phyloP scores from a whole-genome alignment of 1,140 invertebrate species.

The Bicyclus anynana region DNA sequence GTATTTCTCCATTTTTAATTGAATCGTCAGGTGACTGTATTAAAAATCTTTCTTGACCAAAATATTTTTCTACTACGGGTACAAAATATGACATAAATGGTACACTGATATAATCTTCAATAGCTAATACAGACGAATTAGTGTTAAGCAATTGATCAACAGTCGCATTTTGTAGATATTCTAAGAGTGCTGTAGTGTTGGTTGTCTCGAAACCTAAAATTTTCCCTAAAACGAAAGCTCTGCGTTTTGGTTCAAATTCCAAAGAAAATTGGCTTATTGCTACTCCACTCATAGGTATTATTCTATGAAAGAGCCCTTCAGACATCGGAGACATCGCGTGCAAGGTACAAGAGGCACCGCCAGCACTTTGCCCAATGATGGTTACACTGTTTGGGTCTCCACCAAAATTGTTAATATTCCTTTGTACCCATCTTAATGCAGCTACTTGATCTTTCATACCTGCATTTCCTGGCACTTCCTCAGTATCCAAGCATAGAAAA shows the following conservation, averaged over 20 bases:
- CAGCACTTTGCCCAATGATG: conserved; percentile 65
- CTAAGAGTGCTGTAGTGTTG: no score
- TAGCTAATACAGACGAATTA: no score
- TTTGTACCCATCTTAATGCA: conserved; percentile 57
- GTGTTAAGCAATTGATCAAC: no score
- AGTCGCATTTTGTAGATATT: no score
- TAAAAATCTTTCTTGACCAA: not conserved
- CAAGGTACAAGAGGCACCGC: conserved; percentile 34
- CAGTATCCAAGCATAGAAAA: conserved; percentile 74
- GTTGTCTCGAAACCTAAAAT: no score
- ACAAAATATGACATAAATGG: no score
- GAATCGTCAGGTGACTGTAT: no score
- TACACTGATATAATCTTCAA: no score
- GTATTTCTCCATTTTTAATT: no score
- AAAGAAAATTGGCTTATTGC: not conserved
- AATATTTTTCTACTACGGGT: not conserved
- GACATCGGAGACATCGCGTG: not conserved
- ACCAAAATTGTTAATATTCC: conserved; percentile 74
- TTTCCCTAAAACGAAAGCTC: no score
- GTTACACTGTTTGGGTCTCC: conserved; percentile 76
- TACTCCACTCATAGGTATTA: not conserved
- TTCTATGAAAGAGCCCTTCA: not conserved
- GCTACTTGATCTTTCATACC: conserved; percentile 78
- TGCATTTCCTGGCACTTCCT: conserved; percentile 78
- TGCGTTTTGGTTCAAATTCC: not conserved